Conservation (phyloP, 2,797 vertebrate species). For the Anguilla obscura region DNA sequence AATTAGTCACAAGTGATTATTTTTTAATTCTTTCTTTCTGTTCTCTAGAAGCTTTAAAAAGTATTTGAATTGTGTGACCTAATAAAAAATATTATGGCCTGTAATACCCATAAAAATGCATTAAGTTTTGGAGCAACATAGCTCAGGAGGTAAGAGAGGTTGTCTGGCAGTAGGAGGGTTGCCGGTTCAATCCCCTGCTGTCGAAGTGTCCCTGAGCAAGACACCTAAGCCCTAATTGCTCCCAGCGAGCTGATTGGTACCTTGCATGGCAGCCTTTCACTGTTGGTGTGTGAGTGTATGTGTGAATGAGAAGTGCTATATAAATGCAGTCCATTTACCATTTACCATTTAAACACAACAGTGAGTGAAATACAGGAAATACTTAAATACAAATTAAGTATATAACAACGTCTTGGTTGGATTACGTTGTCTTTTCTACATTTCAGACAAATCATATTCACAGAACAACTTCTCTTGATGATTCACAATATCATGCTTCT, state of each 20-base stretch:
- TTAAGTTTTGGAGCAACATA: no score
- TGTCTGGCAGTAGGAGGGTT: no score
- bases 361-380: neutral
- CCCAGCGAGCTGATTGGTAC: no score
- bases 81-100: neutral
- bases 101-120: no score
- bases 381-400: neutral
- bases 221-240: no score
- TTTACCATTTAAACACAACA: neutral
- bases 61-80: neutral
- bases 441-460: neutral
- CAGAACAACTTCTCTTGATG: neutral
- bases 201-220: no score
- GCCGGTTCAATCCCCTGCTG: no score
- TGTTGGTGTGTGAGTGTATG: no score
- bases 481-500: neutral
- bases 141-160: no score
- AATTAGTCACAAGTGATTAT: neutral
- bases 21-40: neutral
- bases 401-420: neutral
- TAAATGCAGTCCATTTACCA: no score
- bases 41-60: neutral
- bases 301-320: no score
- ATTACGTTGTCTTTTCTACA: neutral
- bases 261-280: no score